Base-by-base conservation (phyloP, 2,113 vertebrate species). In the Apaloderma vittatum region DNA sequence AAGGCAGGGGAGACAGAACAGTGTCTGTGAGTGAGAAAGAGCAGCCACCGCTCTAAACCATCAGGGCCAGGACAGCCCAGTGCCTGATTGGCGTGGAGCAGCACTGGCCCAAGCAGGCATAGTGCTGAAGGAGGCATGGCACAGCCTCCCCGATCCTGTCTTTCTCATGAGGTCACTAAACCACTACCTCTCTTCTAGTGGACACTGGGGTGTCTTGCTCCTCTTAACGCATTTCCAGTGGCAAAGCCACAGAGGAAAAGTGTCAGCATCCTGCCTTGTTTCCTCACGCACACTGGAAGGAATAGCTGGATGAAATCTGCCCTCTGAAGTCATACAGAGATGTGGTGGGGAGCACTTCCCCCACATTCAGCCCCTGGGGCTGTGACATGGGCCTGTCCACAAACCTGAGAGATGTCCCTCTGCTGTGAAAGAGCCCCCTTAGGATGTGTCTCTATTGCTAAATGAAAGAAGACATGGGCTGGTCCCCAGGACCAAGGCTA, bases 21-120 rank as follows among this genome's bases (percentile, higher is more conserved):
- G 11, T 7, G 2, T 46, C 37, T 78, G 63, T 94, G 29, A 95
- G 11, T 48, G 8, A 20, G 11, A 18, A 91, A 81, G 13, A 45
- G 21, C 1, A 1, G 57, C 29, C 43, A 20, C 29, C 67, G 26
- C 32, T 72, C 20, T 93, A 71, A 87, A 52, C 18, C 12, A 40
- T 1, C 6, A 4, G 17, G 21, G 4, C 20, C 32, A 85, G 72
- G n/a, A 65, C 14, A 68, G 21, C 3, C 6, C 3, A 0, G 19
- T 59, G 19, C 16, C 37, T 1, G 2, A 15, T 17, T 1, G 5
- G 18, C 36, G 26, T 30, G 36, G 45, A 72, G 57, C 26, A 55
- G 45, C 61, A 40, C 15, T 52, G 70, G 19, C 43, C 24, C 30
- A 78, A 77, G 55, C n/a, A 91, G 75, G 55, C 49, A 45, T 9